A percentile compares a stretch with the other conserved stretches of the same genome.
Evolutionary conservation across 1,140 invertebrate genomes (phyloP).

Genomic region (Plectrocnemia conspersa): DNA sequence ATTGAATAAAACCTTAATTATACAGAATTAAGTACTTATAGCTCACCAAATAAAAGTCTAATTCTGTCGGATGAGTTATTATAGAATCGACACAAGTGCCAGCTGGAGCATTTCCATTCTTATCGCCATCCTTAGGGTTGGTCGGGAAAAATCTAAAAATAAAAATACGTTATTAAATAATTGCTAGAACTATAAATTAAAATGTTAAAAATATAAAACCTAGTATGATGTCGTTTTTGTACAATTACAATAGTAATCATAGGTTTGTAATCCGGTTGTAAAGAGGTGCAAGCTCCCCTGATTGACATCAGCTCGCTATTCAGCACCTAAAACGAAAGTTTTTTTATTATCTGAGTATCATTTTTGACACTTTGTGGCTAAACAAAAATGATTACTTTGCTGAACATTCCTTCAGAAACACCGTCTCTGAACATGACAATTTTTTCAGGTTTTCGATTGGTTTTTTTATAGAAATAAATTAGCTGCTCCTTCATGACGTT

Average conservation of each 20-base stretch:
- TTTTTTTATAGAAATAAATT: conserved; percentile 48
- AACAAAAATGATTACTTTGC: conserved; percentile 50
- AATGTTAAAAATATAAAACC: conserved; percentile 41
- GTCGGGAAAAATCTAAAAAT: conserved; percentile 25
- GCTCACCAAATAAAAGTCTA: conserved; percentile 81
- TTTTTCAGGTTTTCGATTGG: conserved; percentile 49
- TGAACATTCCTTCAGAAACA: conserved; percentile 84
- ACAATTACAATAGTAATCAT: conserved; percentile 81
- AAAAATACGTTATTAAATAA: conserved; percentile 7
- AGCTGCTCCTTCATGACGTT: conserved; percentile 57
- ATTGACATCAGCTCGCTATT: conserved; percentile 63
- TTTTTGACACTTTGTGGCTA: too few species aligned
- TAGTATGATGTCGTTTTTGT: conserved; percentile 86
- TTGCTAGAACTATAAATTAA: background rate
- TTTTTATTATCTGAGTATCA: too few species aligned
- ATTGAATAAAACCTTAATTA: background rate
- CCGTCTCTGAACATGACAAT: conserved; percentile 82
- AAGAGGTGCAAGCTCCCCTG: conserved; percentile 58
- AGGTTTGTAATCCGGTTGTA: conserved; percentile 54
- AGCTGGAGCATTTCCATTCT: conserved; percentile 68
- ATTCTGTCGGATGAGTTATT: conserved; percentile 75
- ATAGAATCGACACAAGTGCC: conserved; percentile 76
- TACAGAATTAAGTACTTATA: background rate
- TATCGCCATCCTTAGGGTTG: conserved; percentile 41
- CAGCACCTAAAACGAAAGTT: conserved; percentile 48